Evolutionary conservation across 2,113 vertebrate genomes (phyloP), one percentile per base, ranked within the genome.

Genomic region (Cinclus mexicanus): DNA sequence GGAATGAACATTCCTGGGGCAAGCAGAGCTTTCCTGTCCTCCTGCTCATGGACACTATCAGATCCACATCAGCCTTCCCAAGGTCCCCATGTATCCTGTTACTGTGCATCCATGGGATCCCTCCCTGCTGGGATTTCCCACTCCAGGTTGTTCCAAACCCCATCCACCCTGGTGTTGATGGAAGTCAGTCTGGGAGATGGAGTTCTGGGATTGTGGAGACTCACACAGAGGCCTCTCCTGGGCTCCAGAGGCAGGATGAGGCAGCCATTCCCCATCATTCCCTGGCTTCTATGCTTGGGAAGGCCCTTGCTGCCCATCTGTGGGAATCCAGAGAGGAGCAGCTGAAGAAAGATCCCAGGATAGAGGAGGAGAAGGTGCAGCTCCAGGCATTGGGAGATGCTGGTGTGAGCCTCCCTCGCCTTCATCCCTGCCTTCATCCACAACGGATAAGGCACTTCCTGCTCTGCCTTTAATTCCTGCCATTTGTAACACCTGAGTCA

Each of bases 391-490:
- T 2, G 1, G 33, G 29, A 37, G 63, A 31, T 39, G 49, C 42
- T 68, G 77, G 24, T 69, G 55, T 39, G 55, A 26, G 33, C n/a
- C 42, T 53, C n/a, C 41, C 11, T 56, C 4, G 5, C 12, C 79
- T 41, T 22, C 59, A 59, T 22, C 41, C 81, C 49, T 20, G 29
- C 71, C 29, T 67, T 37, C 33, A 39, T 10, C 71, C 56, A 56
- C 19, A 39, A 3, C 0, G 1, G 1, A 60, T 46, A 71, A 46
- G 35, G 60, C 0, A 0, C n/a, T 57, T 79, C 44, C 49, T 23
- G 10, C 81, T 87, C 83, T 83, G n/a, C 83, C 70, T 47, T 42
- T 85, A 9, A 79, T 60, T 91, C 57, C 84, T 91, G 59, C 61
- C 28, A 5, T 78, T 79, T 68, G 44, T 29, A 89, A 85, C 53